These are phyloP conservation scores for Peucedramus taeniatus DNA, from an alignment of 2,113 vertebrate genomes.

Conservation along the genomic window DNA sequence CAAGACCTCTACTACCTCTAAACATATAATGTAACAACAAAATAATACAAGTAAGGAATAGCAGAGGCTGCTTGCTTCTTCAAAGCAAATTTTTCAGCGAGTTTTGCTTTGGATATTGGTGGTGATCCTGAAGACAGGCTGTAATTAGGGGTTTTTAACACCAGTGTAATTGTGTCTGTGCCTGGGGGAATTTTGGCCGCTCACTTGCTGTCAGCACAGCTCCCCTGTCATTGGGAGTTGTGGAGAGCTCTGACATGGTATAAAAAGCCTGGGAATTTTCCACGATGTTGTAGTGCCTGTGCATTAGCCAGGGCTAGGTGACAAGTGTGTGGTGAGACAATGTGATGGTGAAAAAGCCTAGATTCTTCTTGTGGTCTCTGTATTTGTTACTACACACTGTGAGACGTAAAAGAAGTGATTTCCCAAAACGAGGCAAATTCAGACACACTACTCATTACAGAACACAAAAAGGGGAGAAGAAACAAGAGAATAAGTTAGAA, in stretches of 20 bases:
- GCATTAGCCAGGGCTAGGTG: neutral
- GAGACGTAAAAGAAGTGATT: neutral
- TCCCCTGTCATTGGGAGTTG: neutral
- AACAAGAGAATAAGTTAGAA: neutral
- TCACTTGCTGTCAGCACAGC: neutral
- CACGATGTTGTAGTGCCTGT: neutral
- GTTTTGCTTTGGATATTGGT: neutral
- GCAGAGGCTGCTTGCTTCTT: neutral
- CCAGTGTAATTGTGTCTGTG: accelerated
- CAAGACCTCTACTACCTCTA: neutral
- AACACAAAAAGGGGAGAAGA: neutral
- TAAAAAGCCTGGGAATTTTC: neutral
- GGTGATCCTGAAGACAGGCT: neutral
- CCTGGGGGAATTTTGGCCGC: neutral
- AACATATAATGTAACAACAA: neutral
- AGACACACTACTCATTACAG: neutral
- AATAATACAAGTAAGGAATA: neutral
- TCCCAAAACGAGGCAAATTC: neutral
- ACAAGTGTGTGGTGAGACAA: neutral
- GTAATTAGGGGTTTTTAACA: neutral
- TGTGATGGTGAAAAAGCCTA: neutral
- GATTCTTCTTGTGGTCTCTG: neutral
- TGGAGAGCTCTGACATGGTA: neutral
- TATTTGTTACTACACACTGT: neutral
- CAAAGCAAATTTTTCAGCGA: neutral